Evolutionary conservation across 2,113 vertebrate species (phyloP).

Genomic region (Aegotheles bennettii): DNA sequence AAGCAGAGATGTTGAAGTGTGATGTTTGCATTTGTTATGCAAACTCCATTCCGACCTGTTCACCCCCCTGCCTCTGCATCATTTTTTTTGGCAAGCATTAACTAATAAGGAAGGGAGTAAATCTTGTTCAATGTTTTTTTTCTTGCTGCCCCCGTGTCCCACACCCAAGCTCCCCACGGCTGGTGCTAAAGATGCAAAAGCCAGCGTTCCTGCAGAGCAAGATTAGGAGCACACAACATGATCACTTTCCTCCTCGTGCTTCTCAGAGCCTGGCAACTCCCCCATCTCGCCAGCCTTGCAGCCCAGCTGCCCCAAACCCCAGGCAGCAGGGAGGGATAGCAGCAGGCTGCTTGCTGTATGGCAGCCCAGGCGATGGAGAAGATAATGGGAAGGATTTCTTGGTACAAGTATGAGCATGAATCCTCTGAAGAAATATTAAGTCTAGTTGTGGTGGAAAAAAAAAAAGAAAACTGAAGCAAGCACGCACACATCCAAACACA

Average conservation of each 20-base stretch:
- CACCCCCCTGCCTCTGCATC: not conserved
- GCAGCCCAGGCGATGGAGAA: not conserved
- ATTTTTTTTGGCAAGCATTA: not conserved
- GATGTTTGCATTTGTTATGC: not conserved
- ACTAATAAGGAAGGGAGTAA: not conserved
- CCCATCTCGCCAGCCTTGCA: not conserved
- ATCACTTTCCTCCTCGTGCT: not conserved
- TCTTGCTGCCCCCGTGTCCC: not conserved
- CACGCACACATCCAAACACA: not conserved
- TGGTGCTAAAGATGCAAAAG: not conserved
- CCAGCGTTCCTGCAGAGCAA: not conserved
- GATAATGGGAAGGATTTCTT: not conserved
- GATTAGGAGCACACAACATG: not conserved
- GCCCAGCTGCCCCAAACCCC: not conserved
- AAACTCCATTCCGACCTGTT: not conserved
- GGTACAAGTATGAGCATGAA: not conserved
- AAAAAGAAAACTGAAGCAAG: not conserved
- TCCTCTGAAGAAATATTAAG: constrained; percentile 15
- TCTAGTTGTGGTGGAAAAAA: not conserved
- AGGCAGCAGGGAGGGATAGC: not conserved
- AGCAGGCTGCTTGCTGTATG: not conserved
- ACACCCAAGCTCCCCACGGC: not conserved
- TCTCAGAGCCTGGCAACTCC: not conserved
- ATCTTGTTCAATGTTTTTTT: not conserved
- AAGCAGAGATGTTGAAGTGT: not conserved